These are phyloP conservation scores for Agapostemon virescens DNA, from an alignment of 2,888 invertebrate genomes.

Conservation along the genomic window DNA sequence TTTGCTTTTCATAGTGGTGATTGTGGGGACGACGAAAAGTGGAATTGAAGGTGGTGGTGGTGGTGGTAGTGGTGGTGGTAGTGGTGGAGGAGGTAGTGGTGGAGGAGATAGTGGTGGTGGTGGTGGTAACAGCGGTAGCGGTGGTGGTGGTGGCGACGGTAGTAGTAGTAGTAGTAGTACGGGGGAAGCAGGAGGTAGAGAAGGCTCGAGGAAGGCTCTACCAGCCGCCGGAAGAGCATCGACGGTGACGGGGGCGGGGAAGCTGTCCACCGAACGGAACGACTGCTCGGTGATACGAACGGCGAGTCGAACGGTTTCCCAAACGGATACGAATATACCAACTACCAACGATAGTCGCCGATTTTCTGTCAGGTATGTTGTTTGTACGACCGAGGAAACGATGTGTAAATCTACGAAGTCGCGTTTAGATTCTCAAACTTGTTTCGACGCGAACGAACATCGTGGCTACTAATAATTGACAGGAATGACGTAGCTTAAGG, in stretches of 20 bases:
- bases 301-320: constrained; percentile 68
- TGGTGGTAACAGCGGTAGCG: not conserved
- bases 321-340: constrained; percentile 58
- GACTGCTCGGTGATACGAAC: constrained; percentile 70
- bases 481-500: constrained; percentile 66
- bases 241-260: constrained; percentile 70
- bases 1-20: not conserved
- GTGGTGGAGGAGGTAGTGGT: not conserved
- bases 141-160: constrained; percentile 13
- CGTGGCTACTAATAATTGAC: constrained; percentile 45
- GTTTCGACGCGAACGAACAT: not conserved
- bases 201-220: constrained; percentile 39
- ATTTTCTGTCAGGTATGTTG: constrained; percentile 55
- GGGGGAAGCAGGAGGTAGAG: constrained; percentile 41
- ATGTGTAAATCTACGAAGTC: not conserved
- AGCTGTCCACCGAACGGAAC: constrained; percentile 75
- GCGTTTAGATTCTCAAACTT: not conserved
- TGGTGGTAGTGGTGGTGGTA: not conserved
- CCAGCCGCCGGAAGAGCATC: constrained; percentile 54
- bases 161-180: constrained; percentile 28
- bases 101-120: not conserved
- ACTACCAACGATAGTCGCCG: constrained; percentile 43
- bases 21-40: constrained; percentile 12
- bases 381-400: not conserved
- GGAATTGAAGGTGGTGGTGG: not conserved